Evolutionary conservation across 2,888 invertebrate species (phyloP).

Genomic region (Ganaspis brasiliensis): DNA sequence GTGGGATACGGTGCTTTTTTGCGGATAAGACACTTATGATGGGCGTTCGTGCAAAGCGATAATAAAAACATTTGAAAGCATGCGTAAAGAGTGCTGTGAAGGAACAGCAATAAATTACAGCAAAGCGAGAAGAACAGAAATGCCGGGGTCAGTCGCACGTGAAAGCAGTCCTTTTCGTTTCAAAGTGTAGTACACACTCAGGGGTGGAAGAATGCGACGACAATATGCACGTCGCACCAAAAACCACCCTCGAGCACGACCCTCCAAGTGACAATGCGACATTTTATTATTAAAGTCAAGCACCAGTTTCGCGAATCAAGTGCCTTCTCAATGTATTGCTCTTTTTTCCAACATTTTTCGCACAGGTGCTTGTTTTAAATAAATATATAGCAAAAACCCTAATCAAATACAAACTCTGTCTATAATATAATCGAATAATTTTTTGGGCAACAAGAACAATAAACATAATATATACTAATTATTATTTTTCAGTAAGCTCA

Average conservation of each 20-base stretch:
- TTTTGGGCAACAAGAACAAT: conserved; percentile 1
- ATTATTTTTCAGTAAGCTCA: background rate
- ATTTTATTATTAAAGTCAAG: conserved; percentile 75
- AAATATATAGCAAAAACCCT: conserved; percentile 6
- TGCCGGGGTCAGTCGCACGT: conserved; percentile 51
- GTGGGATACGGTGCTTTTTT: background rate
- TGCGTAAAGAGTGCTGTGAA: conserved; percentile 38
- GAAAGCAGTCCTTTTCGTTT: conserved; percentile 60
- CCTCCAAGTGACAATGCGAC: conserved; percentile 72
- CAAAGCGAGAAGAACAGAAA: conserved; percentile 56
- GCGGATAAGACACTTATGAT: background rate
- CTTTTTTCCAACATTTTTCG: background rate
- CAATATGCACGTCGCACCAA: conserved; percentile 59
- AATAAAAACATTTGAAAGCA: conserved; percentile 42
- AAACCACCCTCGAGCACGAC: conserved; percentile 65
- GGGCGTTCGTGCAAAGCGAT: conserved; percentile 41
- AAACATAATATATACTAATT: background rate
- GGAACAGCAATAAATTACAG: conserved; percentile 60
- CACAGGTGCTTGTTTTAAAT: conserved; percentile 10
- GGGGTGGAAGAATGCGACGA: conserved; percentile 59
- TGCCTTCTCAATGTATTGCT: conserved; percentile 46
- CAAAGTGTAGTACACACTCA: conserved; percentile 58
- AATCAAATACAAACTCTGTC: too few relatives aligned
- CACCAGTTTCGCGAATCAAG: conserved; percentile 66
- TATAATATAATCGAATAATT: too few relatives aligned